phyloP scores from a whole-genome alignment of 2,797 vertebrate species.

The Arrhamphus sclerolepis region DNA sequence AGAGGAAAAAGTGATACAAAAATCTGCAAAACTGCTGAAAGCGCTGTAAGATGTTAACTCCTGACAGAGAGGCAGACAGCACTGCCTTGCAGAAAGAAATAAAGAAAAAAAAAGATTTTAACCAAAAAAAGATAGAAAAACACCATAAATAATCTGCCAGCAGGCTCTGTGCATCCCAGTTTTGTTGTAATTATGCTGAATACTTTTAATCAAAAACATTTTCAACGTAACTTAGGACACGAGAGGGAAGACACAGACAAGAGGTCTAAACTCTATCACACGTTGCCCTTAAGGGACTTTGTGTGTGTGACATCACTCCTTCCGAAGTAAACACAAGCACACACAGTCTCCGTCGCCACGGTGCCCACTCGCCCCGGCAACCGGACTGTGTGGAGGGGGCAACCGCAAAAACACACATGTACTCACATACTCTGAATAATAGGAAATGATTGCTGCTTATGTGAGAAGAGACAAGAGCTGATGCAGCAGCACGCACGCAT shows the following conservation, averaged over 20 bases:
- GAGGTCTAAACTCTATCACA: conserved; percentile 69
- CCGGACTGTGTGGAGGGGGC: conserved; percentile 58
- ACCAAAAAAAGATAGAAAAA: too few species aligned
- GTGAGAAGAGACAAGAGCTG: conserved; percentile 43
- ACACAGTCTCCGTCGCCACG: conserved; percentile 72
- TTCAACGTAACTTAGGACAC: conserved; percentile 12
- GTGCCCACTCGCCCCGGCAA: conserved; percentile 71
- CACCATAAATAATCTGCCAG: too few species aligned
- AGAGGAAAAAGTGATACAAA: conserved; percentile 14
- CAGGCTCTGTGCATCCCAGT: too few species aligned
- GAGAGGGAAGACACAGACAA: conserved; percentile 43
- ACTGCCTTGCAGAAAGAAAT: too few species aligned
- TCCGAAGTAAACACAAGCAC: conserved; percentile 81
- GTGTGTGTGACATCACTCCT: conserved; percentile 81
- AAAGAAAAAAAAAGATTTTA: too few species aligned
- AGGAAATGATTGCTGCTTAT: conserved; percentile 51
- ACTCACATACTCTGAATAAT: conserved; percentile 40
- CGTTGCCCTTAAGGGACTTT: conserved; percentile 68
- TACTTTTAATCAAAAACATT: neutral
- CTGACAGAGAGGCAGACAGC: conserved; percentile 14
- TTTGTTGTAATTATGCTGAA: too few species aligned
- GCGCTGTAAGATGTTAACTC: conserved; percentile 27
- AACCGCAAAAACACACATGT: conserved; percentile 52
- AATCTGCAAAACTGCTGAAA: conserved; percentile 7
- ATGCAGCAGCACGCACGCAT: conserved; percentile 32